Base-by-base conservation (phyloP, 2,888 invertebrate genomes). In the Agriotes lineatus region DNA sequence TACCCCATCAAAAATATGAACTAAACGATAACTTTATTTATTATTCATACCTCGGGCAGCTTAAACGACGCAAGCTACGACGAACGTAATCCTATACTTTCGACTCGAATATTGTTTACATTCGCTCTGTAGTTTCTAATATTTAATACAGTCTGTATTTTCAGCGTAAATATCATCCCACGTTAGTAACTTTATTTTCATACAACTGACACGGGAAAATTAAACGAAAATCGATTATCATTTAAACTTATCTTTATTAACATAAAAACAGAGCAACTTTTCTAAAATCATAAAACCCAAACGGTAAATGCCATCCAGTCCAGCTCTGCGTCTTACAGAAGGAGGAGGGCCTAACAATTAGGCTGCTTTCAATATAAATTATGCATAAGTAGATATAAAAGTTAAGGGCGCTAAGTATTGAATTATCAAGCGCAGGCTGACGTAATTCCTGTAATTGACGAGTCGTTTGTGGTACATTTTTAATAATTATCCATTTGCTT, bases 11-110 rank as follows among this genome's bases (percentile, higher is more conserved):
- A 85, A 87, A 87, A 87, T 87, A 87, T 87, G 86, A 87, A 86
- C 87, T 87, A 87, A 87, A 87, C 87, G 87, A 87, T 87, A 87
- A 87, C 86, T 85, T 81, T 85, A 87, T 87, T 87, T 87, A 87
- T 87, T 87, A 87, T 87, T 87, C 87, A 87, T 87, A 85, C 86
- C 85, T 83, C 83, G 79, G 82, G 83, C 84, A 77, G 71, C 74
- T 72, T 77, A 77, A 78, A 59, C 70, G 75, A 71, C 71, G 66
- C 71, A 67, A 78, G 75, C 80, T 72, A 72, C 67, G 73, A 72
- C 76, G 60, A 50, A 64, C 62, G 71, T 62, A 39, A 39, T 35
- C 33, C 16, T 44, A 42, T 64, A 42, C 45, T 45, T 48, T 48
- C 44, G 20, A 16, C 16, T 44, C 20, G 20, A 9, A 44, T 44